Percentiles rank a stretch among this genome's conserved stretches.
phyloP scores from a whole-genome alignment of 2,113 vertebrate genomes.

The Chinchilla lanigera region DNA sequence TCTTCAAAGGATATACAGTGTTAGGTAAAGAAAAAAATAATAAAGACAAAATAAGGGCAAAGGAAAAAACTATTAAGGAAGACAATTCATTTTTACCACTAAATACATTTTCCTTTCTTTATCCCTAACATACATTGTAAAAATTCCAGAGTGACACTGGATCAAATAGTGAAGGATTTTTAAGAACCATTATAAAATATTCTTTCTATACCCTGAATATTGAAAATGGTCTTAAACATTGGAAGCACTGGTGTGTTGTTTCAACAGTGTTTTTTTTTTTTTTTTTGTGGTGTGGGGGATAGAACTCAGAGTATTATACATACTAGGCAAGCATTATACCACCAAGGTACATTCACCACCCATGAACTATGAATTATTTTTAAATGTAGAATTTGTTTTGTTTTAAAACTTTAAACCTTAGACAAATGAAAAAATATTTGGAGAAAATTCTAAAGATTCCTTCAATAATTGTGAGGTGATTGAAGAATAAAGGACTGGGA shows the following conservation, averaged over 20 bases:
- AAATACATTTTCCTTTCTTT: background rate
- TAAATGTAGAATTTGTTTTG: background rate
- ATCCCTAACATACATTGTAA: background rate
- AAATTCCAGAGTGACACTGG: background rate
- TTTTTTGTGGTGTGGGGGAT: background rate
- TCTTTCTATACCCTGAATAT: background rate
- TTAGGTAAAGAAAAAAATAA: background rate
- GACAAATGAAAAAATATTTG: background rate
- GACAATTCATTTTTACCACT: background rate
- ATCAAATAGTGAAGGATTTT: background rate
- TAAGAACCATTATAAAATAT: background rate
- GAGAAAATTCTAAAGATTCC: background rate
- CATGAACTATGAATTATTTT: background rate
- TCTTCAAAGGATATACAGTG: background rate
- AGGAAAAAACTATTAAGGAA: background rate
- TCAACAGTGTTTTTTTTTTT: no score
- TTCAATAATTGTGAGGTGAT: background rate
- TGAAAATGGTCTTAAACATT: background rate
- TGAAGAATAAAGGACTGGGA: background rate
- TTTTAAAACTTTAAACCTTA: background rate
- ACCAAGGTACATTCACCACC: background rate
- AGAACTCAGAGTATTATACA: background rate
- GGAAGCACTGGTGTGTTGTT: background rate
- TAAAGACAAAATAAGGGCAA: background rate
- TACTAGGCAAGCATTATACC: background rate